These are phyloP conservation scores for Nesidiocoris tenuis DNA, from an alignment of 2,888 invertebrate species.

Conservation along the genomic window DNA sequence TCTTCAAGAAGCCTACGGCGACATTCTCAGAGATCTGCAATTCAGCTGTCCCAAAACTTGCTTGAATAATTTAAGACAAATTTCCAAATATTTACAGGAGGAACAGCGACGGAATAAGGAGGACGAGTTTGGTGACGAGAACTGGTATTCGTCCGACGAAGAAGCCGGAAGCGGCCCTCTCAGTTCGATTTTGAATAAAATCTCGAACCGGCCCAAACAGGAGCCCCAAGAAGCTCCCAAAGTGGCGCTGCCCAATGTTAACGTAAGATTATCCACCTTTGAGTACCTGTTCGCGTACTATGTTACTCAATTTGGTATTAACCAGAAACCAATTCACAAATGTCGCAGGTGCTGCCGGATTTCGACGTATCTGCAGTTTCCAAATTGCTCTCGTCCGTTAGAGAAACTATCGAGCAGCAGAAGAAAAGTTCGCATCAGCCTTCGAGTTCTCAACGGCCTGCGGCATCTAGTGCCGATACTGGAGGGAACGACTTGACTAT, in stretches of 20 bases:
- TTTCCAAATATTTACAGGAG: no score
- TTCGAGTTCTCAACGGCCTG: neutral
- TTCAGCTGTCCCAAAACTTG: no score
- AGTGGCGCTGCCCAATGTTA: neutral
- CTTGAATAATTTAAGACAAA: no score
- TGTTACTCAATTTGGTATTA: no score
- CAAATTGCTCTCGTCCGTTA: conserved; percentile 48
- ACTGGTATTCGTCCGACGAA: conserved; percentile 82
- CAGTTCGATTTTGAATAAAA: conserved; percentile 37
- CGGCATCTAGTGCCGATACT: neutral
- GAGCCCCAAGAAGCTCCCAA: neutral
- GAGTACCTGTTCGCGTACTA: no score
- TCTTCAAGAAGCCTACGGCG: no score
- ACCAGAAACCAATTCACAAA: neutral
- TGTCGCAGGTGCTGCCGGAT: conserved; percentile 43
- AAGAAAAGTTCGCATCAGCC: conserved; percentile 29
- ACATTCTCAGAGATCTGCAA: neutral
- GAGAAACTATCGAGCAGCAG: conserved; percentile 44
- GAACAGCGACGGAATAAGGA: conserved; percentile 52
- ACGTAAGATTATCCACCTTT: no score
- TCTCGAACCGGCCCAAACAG: conserved; percentile 24
- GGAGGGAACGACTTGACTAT: neutral
- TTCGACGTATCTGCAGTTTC: conserved; percentile 49
- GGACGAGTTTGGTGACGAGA: conserved; percentile 55
- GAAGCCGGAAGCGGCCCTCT: conserved; percentile 52